Evolutionary conservation across 2,888 invertebrate genomes (phyloP).

Genomic region (Harpalus rufipes): DNA sequence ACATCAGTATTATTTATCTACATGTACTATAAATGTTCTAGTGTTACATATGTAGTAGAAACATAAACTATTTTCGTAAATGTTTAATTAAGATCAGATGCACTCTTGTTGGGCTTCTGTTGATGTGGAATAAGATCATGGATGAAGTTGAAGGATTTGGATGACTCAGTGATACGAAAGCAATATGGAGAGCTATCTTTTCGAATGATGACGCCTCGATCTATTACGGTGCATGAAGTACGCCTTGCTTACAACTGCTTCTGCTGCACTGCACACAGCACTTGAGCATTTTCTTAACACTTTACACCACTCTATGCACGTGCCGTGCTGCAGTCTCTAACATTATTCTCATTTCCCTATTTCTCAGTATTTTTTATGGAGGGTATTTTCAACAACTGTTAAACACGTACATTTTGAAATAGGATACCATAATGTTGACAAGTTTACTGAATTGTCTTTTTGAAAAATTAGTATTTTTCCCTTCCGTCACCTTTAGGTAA

Average conservation of each 20-base stretch:
- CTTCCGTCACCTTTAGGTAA: no score
- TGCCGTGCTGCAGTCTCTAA: slow-evolving; percentile 12
- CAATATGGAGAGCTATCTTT: not conserved
- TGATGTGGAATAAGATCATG: not conserved
- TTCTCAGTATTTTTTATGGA: not conserved
- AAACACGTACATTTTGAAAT: not conserved
- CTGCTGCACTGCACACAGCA: not conserved
- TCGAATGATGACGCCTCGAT: slow-evolving; percentile 29
- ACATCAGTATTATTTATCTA: no score
- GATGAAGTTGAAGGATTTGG: slow-evolving; percentile 4
- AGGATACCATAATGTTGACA: not conserved
- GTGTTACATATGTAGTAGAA: no score
- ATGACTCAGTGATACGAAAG: slow-evolving; percentile 14
- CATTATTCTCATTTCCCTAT: not conserved
- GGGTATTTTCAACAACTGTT: not conserved
- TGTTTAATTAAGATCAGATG: slow-evolving; percentile 3
- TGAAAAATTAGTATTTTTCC: no score
- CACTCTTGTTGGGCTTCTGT: not conserved
- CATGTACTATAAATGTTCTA: no score
- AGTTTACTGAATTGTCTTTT: not conserved
- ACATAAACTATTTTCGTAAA: not conserved
- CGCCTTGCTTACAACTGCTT: slow-evolving; percentile 7
- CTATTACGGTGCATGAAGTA: slow-evolving; percentile 37
- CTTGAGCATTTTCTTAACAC: not conserved
- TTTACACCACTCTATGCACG: not conserved